These are phyloP conservation scores for Adelognathus sp. DNA, from an alignment of 2,888 invertebrate species.

Conservation along the genomic window DNA sequence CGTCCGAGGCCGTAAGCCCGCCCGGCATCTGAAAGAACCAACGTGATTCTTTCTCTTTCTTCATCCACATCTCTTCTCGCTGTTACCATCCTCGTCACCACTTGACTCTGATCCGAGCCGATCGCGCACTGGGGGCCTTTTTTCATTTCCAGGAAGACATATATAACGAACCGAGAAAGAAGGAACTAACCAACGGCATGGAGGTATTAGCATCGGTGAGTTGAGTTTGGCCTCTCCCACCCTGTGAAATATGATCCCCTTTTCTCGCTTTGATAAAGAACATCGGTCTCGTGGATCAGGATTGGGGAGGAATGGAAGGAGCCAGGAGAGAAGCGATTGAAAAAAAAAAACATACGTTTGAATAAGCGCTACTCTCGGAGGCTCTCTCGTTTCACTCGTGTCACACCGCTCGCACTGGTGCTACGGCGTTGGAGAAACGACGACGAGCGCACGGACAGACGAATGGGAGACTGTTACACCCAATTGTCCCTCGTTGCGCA, in stretches of 20 bases:
- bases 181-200: conserved; percentile 43
- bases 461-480: conserved; percentile 81
- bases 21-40: conserved; percentile 37
- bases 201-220: conserved; percentile 47
- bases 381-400: conserved; percentile 38
- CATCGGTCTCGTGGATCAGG: conserved; percentile 47
- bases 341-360: not conserved
- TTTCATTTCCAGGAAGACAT: conserved; percentile 59
- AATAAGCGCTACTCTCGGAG: not conserved
- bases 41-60: no score
- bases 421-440: conserved; percentile 26
- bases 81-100: conserved; percentile 8
- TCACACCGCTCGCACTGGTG: conserved; percentile 9
- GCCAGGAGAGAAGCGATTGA: not conserved
- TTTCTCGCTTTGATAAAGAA: conserved; percentile 48
- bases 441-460: conserved; percentile 69
- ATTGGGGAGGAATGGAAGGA: conserved; percentile 3
- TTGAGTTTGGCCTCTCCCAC: not conserved
- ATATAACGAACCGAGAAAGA: no score
- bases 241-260: conserved; percentile 47
- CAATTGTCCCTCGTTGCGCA: conserved; percentile 81
- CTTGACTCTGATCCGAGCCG: conserved; percentile 10
- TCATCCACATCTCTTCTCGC: conserved; percentile 38
- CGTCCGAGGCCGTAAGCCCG: conserved; percentile 41
- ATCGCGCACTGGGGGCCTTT: conserved; percentile 46